These are phyloP conservation scores for Drosophila pseudotakahashii DNA, from an alignment of 2,888 invertebrate genomes.

Conservation along the genomic window DNA sequence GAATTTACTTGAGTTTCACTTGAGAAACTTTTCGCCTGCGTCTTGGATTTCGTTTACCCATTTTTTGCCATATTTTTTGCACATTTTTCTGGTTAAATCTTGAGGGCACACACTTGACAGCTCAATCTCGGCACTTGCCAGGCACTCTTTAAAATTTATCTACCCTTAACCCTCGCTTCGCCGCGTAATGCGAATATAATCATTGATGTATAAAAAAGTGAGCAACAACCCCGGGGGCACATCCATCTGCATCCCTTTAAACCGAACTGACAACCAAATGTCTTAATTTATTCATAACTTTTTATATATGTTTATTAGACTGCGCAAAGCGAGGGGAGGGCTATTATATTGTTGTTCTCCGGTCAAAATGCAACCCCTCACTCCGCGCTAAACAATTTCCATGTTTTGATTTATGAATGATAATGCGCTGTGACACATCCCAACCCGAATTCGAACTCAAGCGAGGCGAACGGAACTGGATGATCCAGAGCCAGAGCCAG, in stretches of 20 bases:
- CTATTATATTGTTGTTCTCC: slow-evolving; percentile 18
- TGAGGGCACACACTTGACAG: slow-evolving; percentile 48
- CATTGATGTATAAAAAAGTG: slow-evolving; percentile 58
- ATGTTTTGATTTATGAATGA: slow-evolving; percentile 83
- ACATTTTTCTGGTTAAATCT: slow-evolving; percentile 19
- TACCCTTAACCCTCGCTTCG: slow-evolving; percentile 2
- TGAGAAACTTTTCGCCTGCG: slow-evolving; percentile 14
- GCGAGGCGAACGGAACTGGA: slow-evolving; percentile 13
- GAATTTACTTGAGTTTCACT: slow-evolving; percentile 47
- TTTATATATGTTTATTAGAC: slow-evolving; percentile 71
- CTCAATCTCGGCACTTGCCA: slow-evolving; percentile 50
- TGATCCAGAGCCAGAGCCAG: slow-evolving; percentile 14
- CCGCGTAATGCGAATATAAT: slow-evolving; percentile 45
- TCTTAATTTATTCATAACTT: slow-evolving; percentile 83
- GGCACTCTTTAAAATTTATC: slow-evolving; percentile 10
- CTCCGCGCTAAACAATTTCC: slow-evolving; percentile 76
- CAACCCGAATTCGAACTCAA: slow-evolving; percentile 34
- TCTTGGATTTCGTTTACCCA: slow-evolving; percentile 17
- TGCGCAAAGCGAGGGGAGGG: slow-evolving; percentile 32
- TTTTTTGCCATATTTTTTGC: slow-evolving; percentile 23
- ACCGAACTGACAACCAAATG: slow-evolving; percentile 57
- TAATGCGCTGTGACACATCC: slow-evolving; percentile 81
- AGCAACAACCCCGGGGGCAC: slow-evolving; percentile 58
- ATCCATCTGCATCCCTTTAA: slow-evolving; percentile 12
- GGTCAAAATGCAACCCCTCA: slow-evolving; percentile 43